These are phyloP conservation scores for Zaprionus obscuricornis DNA, from an alignment of 2,888 invertebrate genomes.

Conservation along the genomic window DNA sequence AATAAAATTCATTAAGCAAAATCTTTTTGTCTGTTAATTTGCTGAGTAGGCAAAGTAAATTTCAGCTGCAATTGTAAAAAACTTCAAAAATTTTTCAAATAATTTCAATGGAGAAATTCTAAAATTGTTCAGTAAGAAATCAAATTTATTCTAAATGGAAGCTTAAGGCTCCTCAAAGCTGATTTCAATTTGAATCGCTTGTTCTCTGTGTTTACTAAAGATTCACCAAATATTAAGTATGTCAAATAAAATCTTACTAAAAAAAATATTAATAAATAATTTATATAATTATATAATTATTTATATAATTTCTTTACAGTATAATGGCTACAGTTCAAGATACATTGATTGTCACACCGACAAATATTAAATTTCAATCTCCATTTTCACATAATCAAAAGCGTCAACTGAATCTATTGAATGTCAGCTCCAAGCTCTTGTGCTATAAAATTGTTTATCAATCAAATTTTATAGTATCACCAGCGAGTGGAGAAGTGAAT, in stretches of 20 bases:
- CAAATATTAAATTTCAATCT: slow-evolving; percentile 29
- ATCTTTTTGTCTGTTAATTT: background rate
- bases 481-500: slow-evolving; percentile 6
- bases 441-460: slow-evolving; percentile 8
- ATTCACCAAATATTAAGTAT: too few species aligned
- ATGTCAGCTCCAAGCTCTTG: slow-evolving; percentile 20
- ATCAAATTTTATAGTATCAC: background rate
- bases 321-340: slow-evolving; percentile 28
- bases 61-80: too few species aligned
- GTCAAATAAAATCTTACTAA: background rate
- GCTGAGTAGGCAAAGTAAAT: too few species aligned
- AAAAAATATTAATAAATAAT: background rate
- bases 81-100: background rate
- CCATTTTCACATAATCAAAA: slow-evolving; percentile 28
- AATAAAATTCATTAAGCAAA: background rate
- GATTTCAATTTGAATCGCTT: too few species aligned
- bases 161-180: too few species aligned
- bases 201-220: too few species aligned
- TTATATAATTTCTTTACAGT: background rate
- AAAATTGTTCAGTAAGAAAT: background rate
- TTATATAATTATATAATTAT: background rate
- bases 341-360: slow-evolving; percentile 27
- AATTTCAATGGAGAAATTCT: too few species aligned
- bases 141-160: background rate
- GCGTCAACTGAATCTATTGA: slow-evolving; percentile 40